Conservation (phyloP, 2,888 invertebrate genomes). For the Oxytorus armatus region DNA sequence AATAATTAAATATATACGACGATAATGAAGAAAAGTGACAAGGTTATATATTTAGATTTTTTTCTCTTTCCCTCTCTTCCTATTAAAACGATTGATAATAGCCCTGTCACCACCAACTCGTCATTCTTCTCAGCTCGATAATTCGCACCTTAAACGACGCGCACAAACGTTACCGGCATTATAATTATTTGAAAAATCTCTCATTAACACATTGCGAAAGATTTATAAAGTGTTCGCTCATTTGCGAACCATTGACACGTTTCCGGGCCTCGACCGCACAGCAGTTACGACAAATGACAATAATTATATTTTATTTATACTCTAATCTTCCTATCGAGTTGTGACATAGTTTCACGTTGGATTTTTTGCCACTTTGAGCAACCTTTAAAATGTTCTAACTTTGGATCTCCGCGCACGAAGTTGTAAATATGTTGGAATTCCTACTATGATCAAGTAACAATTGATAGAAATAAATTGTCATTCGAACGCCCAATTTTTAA, state of each 20-base stretch:
- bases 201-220: not conserved
- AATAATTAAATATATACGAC: not conserved
- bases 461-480: no score
- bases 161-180: no score
- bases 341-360: no score
- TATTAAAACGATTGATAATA: slow-evolving; percentile 5
- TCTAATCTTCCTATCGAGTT: no score
- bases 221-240: not conserved
- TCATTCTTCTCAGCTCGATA: slow-evolving; percentile 14
- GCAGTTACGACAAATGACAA: no score
- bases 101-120: not conserved
- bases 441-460: no score
- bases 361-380: no score
- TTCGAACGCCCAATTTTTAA: no score
- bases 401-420: no score
- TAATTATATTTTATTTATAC: no score
- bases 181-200: not conserved
- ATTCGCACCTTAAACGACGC: not conserved
- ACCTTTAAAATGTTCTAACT: no score
- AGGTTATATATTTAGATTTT: not conserved
- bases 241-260: not conserved
- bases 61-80: not conserved
- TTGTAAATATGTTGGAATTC: no score
- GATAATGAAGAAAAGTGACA: not conserved
- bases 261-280: not conserved